phyloP scores from a whole-genome alignment of 2,888 invertebrate genomes.

The Yponomeuta malinellus region DNA sequence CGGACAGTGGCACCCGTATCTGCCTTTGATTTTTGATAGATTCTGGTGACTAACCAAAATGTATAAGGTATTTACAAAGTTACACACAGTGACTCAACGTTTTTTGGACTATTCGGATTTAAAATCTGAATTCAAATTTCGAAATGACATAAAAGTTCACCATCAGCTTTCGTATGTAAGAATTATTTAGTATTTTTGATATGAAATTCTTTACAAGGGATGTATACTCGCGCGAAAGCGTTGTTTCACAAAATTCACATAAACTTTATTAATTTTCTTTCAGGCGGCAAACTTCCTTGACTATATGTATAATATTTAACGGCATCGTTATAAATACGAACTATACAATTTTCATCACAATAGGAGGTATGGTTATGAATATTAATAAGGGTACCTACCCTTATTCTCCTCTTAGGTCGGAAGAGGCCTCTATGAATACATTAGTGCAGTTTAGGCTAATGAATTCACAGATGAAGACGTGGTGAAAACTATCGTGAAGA shows the following conservation, averaged over 20 bases:
- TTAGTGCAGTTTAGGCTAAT: conserved; percentile 1
- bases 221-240: too few species aligned
- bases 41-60: too few species aligned
- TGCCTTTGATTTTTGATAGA: neutral
- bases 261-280: too few species aligned
- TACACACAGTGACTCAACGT: too few species aligned
- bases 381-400: neutral
- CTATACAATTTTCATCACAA: neutral
- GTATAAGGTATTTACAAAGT: too few species aligned
- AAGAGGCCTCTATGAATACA: neutral
- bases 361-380: neutral
- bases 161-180: too few species aligned
- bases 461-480: neutral
- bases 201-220: too few species aligned
- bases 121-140: too few species aligned
- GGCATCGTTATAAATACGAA: neutral
- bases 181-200: too few species aligned
- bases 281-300: neutral
- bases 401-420: neutral
- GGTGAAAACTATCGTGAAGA: neutral
- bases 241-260: too few species aligned
- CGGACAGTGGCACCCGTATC: neutral
- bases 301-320: neutral
- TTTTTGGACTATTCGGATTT: too few species aligned
- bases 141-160: too few species aligned